Percentiles rank a stretch among this genome's conserved stretches.
phyloP scores from a whole-genome alignment of 2,888 invertebrate genomes.

The Drosophila anomalata region DNA sequence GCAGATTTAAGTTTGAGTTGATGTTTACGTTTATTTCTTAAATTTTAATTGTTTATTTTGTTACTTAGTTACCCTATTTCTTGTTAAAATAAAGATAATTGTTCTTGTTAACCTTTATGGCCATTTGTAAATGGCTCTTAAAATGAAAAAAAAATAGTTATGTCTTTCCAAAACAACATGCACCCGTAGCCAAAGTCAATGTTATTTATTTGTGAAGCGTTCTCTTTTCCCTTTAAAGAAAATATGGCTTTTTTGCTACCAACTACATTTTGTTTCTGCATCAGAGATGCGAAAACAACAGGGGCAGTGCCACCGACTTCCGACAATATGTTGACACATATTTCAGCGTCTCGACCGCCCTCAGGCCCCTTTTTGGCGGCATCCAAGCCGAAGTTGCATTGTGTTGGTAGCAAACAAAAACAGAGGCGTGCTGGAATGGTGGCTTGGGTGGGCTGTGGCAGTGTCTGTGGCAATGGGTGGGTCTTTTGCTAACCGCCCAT shows the following conservation, averaged over 20 bases:
- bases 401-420: slow-evolving; percentile 23
- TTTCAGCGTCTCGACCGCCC: slow-evolving; percentile 10
- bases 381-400: slow-evolving; percentile 25
- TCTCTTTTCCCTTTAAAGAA: not conserved
- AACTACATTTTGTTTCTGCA: slow-evolving; percentile 11
- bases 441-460: not conserved
- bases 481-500: not conserved
- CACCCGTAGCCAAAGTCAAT: not conserved
- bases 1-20: not conserved
- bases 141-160: not conserved
- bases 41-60: not conserved
- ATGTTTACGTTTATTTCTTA: not conserved
- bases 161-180: not conserved
- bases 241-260: slow-evolving; percentile 12
- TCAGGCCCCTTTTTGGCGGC: slow-evolving; percentile 2
- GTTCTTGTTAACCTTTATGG: not conserved
- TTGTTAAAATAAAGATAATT: not conserved
- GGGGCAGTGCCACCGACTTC: slow-evolving; percentile 18
- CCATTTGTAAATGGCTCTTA: not conserved
- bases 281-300: slow-evolving; percentile 17
- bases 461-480: not conserved
- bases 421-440: not conserved
- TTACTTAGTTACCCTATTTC: not conserved
- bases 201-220: not conserved
- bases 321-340: slow-evolving; percentile 50